Evolutionary conservation across 1,140 invertebrate genomes (phyloP).

Genomic region (Tetramorium alpestre): DNA sequence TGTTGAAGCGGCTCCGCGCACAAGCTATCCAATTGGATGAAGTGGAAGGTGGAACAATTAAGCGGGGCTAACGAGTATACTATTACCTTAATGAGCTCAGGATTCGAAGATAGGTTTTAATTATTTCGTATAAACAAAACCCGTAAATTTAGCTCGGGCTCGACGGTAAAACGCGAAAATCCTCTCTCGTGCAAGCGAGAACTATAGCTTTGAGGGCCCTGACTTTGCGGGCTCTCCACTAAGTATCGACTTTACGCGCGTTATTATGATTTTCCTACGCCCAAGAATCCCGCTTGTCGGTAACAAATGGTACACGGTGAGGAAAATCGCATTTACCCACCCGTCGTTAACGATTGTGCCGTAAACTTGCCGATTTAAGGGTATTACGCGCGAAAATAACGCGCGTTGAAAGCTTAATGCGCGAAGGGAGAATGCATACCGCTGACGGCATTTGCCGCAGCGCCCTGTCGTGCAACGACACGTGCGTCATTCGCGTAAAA

Average conservation of each 20-base stretch:
- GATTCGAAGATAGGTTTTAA: slow-evolving; percentile 61
- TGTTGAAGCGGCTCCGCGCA: slow-evolving; percentile 27
- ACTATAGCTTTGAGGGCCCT: neutral
- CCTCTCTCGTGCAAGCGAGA: neutral
- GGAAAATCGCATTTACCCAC: slow-evolving; percentile 2
- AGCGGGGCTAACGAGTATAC: slow-evolving; percentile 66
- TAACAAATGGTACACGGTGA: neutral
- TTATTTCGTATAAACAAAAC: slow-evolving; percentile 65
- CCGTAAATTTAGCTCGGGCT: neutral
- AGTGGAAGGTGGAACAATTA: slow-evolving; percentile 61
- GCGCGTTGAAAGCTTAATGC: slow-evolving; percentile 1
- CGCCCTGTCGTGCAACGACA: neutral
- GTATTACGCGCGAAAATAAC: neutral
- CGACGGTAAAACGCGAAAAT: neutral
- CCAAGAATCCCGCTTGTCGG: neutral
- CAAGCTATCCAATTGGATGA: slow-evolving; percentile 38
- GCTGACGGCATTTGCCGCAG: neutral
- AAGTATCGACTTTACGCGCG: neutral
- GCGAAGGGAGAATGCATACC: neutral
- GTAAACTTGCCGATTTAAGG: neutral
- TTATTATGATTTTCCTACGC: slow-evolving; percentile 5
- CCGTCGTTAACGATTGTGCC: neutral
- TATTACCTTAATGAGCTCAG: slow-evolving; percentile 46
- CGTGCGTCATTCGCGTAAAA: slow-evolving; percentile 11
- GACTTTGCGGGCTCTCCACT: too few relatives aligned